These are phyloP conservation scores for Callosobruchus maculatus DNA, from an alignment of 2,888 invertebrate species.

Conservation along the genomic window DNA sequence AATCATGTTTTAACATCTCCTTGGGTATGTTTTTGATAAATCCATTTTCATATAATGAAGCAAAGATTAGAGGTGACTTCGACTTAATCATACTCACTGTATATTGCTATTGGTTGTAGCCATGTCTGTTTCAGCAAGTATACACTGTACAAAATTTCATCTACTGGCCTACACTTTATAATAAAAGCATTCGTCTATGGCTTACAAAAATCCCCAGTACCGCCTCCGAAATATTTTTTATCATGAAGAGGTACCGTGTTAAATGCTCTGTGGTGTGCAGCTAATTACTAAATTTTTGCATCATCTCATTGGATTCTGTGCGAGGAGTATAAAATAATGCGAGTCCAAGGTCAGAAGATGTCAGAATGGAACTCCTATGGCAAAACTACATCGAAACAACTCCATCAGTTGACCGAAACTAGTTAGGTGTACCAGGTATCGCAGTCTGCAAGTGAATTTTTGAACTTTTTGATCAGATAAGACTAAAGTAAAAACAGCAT, in stretches of 20 bases:
- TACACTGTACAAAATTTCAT: neutral
- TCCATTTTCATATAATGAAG: no score
- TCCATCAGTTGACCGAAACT: no score
- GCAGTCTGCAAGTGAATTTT: no score
- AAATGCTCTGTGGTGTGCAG: neutral
- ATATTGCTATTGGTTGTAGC: no score
- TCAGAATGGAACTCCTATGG: neutral
- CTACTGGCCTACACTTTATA: neutral
- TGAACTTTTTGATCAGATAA: no score
- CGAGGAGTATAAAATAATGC: conserved; percentile 30
- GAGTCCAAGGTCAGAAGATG: neutral
- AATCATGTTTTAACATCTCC: no score
- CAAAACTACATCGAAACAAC: neutral
- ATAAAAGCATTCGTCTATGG: neutral
- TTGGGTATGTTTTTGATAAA: no score
- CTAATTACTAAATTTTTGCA: neutral
- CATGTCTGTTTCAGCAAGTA: neutral
- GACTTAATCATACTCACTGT: no score
- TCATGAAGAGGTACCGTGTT: neutral
- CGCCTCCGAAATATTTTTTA: neutral
- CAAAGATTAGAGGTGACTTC: no score
- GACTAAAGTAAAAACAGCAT: no score
- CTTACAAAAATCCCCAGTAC: neutral
- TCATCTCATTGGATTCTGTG: conserved; percentile 21
- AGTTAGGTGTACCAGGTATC: no score